A percentile compares a stretch with the other conserved stretches of the same genome.
Evolutionary conservation across 2,888 invertebrate genomes (phyloP).

Genomic region (Lithosia quadra): DNA sequence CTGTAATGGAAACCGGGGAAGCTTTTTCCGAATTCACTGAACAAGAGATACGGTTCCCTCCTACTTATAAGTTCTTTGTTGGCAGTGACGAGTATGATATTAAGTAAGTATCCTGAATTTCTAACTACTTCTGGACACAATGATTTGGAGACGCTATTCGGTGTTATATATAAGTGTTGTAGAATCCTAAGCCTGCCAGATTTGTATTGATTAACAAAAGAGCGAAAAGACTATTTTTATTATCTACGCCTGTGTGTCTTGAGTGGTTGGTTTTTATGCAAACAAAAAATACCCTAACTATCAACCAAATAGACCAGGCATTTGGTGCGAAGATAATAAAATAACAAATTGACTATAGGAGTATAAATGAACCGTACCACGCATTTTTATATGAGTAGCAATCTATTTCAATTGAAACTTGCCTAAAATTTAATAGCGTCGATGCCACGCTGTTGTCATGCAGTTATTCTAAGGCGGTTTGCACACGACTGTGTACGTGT

Average conservation of each 20-base stretch:
- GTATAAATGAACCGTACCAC: background rate
- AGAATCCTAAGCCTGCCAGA: too few relatives aligned
- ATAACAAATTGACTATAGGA: background rate
- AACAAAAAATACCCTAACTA: too few relatives aligned
- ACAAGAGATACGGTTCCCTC: conserved; percentile 91
- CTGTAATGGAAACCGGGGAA: conserved; percentile 90
- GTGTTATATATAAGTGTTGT: too few relatives aligned
- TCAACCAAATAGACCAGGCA: background rate
- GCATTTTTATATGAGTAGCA: background rate
- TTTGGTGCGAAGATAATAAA: background rate
- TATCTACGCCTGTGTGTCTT: background rate
- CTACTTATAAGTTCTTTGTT: conserved; percentile 95
- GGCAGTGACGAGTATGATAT: conserved; percentile 92
- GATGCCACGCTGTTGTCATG: background rate
- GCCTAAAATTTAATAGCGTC: background rate
- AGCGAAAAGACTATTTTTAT: too few relatives aligned
- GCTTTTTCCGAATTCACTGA: conserved; percentile 95
- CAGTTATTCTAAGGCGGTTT: background rate
- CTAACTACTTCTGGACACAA: background rate
- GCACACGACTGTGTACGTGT: too few relatives aligned
- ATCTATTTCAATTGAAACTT: background rate
- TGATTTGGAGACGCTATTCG: background rate
- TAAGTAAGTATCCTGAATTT: conserved; percentile 86
- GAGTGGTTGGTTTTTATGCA: too few relatives aligned
- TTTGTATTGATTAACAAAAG: too few relatives aligned